phyloP scores from a whole-genome alignment of 23 tunicate species.

The Trididemnum miniatum region DNA sequence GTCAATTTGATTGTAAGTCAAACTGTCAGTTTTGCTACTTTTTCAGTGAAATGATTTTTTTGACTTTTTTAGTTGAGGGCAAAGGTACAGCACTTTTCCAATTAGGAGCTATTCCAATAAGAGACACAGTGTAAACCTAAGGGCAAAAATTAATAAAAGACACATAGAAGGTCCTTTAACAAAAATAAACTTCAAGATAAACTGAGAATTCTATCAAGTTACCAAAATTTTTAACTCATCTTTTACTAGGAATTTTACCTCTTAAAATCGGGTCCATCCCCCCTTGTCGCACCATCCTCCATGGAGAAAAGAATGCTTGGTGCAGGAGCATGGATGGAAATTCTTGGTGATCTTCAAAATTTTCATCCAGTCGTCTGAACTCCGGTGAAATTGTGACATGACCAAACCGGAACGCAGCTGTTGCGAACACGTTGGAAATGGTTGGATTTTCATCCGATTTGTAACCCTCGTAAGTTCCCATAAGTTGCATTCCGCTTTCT shows the following conservation, averaged over 20 bases:
- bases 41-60: no score
- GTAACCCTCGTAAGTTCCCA: slow-evolving; percentile 86
- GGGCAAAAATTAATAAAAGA: no score
- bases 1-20: no score
- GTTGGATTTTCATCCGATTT: slow-evolving; percentile 62
- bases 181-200: no score
- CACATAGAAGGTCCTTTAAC: no score
- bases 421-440: slow-evolving; percentile 94
- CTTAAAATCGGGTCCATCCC: slow-evolving; percentile 92
- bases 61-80: no score
- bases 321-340: slow-evolving; percentile 82
- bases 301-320: slow-evolving; percentile 88
- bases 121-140: no score
- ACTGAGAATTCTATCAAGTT: neutral
- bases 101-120: no score
- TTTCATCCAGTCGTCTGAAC: slow-evolving; percentile 77
- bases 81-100: no score
- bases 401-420: slow-evolving; percentile 99
- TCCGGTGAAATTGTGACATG: slow-evolving; percentile 94
- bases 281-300: slow-evolving; percentile 96
- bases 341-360: slow-evolving; percentile 74
- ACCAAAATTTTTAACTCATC: neutral
- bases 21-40: no score
- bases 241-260: slow-evolving; percentile 44
- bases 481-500: slow-evolving; percentile 48